Percentiles rank a stretch among this genome's conserved stretches.
These are phyloP conservation scores for human DNA, from an alignment of 2,113 vertebrate genomes.

Conservation along the genomic window GRCh38 chr20:61870001-61870500, in stretches of 20 bases:
- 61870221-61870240: fast-evolving
- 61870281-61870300: fast-evolving
- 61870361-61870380: neutral
- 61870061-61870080: neutral
- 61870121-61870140: neutral
- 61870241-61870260: neutral
- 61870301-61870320: neutral
- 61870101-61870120: neutral
- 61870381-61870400: neutral
- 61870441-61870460: too few relatives aligned
- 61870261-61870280: too few relatives aligned
- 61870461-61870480: neutral
- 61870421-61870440: neutral
- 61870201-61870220: fast-evolving
- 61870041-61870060: neutral
- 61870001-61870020: slow-evolving; percentile 71
- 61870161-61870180: neutral
- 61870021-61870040: slow-evolving; percentile 63
- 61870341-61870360: neutral
- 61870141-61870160: neutral
- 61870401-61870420: neutral
- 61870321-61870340: neutral
- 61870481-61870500: neutral
- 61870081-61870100: neutral
- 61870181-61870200: neutral